Base-by-base conservation (phyloP, 2,888 invertebrate species). In the Erebia ligea region DNA sequence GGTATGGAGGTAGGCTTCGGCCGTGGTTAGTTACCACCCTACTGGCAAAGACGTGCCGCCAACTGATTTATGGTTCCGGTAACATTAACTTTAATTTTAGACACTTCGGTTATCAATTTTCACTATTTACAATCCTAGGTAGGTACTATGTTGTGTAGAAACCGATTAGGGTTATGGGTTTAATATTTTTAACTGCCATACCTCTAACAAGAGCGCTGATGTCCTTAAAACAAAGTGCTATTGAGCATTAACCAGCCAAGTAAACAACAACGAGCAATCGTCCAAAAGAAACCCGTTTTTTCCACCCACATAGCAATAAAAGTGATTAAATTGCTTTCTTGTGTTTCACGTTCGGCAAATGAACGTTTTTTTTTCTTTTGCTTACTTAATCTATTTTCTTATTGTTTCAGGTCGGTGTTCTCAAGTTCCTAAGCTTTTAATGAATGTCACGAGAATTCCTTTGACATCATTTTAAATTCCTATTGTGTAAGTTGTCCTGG, bases 291-390 rank as follows among this genome's bases (percentile, higher is more conserved):
- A 56, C 13, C 15, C 19, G 54, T 54, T 56, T 56, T 54, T 65
- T 56, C 34, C 56, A 42, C 54, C 56, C 65, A 42, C 40, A 3
- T 42, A 21, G 65, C 56, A 56, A 65, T 65, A 65, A 65, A 65
- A 56, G 64, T 54, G 65, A 65, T 65, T 65, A 65, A 56, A 65
- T 65, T 65, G 54, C 65, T 56, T 65, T 65, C 56, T 56, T 65
- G 65, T 65, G 65, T 65, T 56, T 65, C 65, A 56, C 56, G 17
- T 65, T 56, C 42, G 56, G 52, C 54, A 42, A 65, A 56, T 56
- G 42, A 65, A 54, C 19, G 17, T 40, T 54, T 52, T 63, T 50
- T 64, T 10, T 17, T n/a, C 34, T 34, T 34, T 34, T 34, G 34
- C 34, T 64, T n/a, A n/a, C 50, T 63, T 34, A 63, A 63, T 54